Conservation (phyloP, 2,797 vertebrate genomes). For the Stomatorhinus walkeri region DNA sequence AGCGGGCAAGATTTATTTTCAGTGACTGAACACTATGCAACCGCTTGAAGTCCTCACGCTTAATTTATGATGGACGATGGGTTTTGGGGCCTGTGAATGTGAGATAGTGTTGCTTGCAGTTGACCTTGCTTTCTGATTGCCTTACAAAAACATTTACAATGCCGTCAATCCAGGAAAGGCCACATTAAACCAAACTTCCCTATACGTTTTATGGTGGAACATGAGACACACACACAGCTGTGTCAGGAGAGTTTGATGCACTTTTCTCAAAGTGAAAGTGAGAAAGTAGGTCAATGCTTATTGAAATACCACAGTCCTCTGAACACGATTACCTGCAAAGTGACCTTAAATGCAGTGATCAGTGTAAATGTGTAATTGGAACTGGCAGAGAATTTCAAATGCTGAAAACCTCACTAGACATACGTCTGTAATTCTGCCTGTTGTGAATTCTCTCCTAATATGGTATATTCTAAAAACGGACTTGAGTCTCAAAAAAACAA, state of each 20-base stretch:
- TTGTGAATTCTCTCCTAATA: not conserved
- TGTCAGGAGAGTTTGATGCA: not conserved
- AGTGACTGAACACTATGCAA: conserved; percentile 51
- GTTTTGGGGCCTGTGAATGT: conserved; percentile 35
- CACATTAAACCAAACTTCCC: not conserved
- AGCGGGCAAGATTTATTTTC: conserved; percentile 43
- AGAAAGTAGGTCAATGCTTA: conserved; percentile 17
- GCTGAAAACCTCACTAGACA: conserved; percentile 1
- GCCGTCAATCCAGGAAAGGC: not conserved
- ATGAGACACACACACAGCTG: not conserved
- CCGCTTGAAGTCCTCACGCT: conserved; percentile 47
- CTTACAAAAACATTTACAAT: not conserved
- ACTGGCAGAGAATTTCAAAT: conserved; percentile 15
- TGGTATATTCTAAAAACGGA: not conserved
- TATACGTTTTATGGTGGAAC: not conserved
- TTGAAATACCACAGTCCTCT: conserved; percentile 16
- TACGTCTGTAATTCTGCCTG: not conserved
- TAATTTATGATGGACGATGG: conserved; percentile 49
- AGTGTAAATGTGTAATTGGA: conserved; percentile 23
- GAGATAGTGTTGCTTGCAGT: conserved; percentile 35
- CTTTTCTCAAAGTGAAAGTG: conserved; percentile 1
- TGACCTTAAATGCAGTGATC: conserved; percentile 23
- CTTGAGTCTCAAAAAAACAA: not conserved
- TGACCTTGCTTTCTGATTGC: conserved; percentile 27
- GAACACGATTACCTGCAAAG: conserved; percentile 22